These are phyloP conservation scores for Podotricha telesiphe DNA, from an alignment of 2,888 invertebrate species.

Conservation along the genomic window DNA sequence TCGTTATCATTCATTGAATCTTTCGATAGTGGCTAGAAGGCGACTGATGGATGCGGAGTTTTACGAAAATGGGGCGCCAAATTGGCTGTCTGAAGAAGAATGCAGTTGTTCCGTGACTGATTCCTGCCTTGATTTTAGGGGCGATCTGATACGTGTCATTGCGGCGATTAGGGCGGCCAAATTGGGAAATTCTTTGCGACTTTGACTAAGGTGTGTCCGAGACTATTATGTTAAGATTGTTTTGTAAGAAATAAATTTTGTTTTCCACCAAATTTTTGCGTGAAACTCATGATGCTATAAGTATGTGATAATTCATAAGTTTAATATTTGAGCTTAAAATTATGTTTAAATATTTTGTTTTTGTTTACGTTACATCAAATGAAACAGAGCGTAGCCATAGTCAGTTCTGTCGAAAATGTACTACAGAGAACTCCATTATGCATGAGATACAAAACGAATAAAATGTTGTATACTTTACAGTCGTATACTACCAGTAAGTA, in stretches of 20 bases:
- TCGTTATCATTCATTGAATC: slow-evolving; percentile 84
- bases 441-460: not conserved
- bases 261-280: not conserved
- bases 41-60: slow-evolving; percentile 76
- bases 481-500: not conserved
- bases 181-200: slow-evolving; percentile 70
- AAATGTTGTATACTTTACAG: not conserved
- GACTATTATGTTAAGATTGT: slow-evolving; percentile 2
- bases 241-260: not conserved
- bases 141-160: slow-evolving; percentile 71
- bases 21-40: slow-evolving; percentile 47
- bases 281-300: not conserved
- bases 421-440: not conserved
- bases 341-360: not conserved
- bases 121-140: slow-evolving; percentile 60
- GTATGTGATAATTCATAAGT: too few relatives aligned
- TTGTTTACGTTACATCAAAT: not conserved
- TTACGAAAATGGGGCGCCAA: slow-evolving; percentile 77
- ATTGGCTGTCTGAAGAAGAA: slow-evolving; percentile 79
- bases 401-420: not conserved
- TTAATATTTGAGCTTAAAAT: not conserved
- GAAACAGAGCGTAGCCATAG: not conserved
- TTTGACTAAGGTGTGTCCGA: slow-evolving; percentile 23
- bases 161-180: slow-evolving; percentile 63
- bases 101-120: slow-evolving; percentile 78